Conservation (phyloP, 2,888 invertebrate species). For the Eupithecia exiguata region DNA sequence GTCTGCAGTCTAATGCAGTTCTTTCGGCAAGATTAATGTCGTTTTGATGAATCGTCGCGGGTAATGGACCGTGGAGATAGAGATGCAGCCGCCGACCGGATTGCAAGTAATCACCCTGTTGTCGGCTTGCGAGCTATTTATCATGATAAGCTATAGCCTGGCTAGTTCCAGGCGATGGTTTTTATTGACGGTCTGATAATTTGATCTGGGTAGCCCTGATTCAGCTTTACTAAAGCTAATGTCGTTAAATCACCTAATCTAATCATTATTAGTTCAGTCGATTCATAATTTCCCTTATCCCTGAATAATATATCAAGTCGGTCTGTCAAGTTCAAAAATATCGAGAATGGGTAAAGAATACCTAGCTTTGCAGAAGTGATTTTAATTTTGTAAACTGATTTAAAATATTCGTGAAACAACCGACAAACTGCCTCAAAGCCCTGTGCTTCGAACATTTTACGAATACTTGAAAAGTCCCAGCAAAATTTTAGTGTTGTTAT, state of each 20-base stretch:
- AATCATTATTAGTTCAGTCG: not conserved
- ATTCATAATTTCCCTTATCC: not conserved
- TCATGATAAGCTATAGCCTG: constrained; percentile 9
- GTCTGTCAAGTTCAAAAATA: not conserved
- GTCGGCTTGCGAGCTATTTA: not conserved
- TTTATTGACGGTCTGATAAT: not conserved
- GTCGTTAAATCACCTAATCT: not conserved
- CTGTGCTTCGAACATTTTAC: not conserved
- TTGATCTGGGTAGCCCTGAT: not conserved
- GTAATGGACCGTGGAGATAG: constrained; percentile 58
- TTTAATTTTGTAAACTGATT: not conserved
- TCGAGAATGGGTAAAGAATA: not conserved
- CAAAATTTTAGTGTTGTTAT: not conserved
- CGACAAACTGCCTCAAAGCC: not conserved
- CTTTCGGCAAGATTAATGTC: constrained; percentile 59
- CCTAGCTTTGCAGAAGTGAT: not conserved
- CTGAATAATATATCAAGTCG: not conserved
- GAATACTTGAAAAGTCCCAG: not conserved
- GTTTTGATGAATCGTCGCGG: constrained; percentile 65
- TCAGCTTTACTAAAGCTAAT: not conserved
- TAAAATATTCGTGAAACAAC: not conserved
- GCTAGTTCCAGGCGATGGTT: not conserved
- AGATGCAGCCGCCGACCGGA: constrained; percentile 30
- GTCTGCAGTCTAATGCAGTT: constrained; percentile 45
- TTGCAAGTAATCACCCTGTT: constrained; percentile 9